Percentiles rank a stretch among this genome's conserved stretches.
Conservation (phyloP, 2,797 vertebrate species). For the Oryzias sinensis region DNA sequence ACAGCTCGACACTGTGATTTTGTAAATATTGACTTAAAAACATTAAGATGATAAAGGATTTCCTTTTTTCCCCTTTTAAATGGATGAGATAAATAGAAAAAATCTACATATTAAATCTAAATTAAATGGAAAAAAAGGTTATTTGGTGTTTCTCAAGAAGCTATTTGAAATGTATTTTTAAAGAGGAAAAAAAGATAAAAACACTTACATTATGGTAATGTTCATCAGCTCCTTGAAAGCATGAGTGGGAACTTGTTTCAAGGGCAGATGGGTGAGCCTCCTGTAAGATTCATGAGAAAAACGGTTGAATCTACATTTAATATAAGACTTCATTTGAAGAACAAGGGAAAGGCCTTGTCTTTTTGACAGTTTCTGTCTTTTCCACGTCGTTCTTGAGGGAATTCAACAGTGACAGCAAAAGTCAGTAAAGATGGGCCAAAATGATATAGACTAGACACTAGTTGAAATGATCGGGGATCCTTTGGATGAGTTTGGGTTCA, state of each 20-base stretch:
- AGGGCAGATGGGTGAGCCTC: constrained; percentile 63
- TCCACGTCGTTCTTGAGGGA: background rate
- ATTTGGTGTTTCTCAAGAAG: background rate
- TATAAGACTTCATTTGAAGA: background rate
- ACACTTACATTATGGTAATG: constrained; percentile 75
- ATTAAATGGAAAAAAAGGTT: too few species aligned
- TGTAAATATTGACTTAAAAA: too few species aligned
- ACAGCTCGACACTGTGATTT: too few species aligned
- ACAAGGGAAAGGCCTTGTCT: background rate
- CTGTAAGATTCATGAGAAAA: constrained; percentile 51
- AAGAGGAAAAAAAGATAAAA: background rate
- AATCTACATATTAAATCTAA: too few species aligned
- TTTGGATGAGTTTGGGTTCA: background rate
- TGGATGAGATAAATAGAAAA: too few species aligned
- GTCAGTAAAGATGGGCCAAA: background rate
- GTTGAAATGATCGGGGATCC: background rate
- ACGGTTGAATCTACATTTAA: constrained; percentile 4
- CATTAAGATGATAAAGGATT: too few species aligned
- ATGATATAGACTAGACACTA: constrained; percentile 3
- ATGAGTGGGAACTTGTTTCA: constrained; percentile 65
- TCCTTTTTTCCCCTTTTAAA: too few species aligned
- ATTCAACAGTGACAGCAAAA: background rate
- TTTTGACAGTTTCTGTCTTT: constrained; percentile 2
- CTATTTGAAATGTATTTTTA: background rate
- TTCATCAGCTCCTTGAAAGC: constrained; percentile 75